Conservation (phyloP, 2,888 invertebrate species). For the Temnothorax ravouxi region DNA sequence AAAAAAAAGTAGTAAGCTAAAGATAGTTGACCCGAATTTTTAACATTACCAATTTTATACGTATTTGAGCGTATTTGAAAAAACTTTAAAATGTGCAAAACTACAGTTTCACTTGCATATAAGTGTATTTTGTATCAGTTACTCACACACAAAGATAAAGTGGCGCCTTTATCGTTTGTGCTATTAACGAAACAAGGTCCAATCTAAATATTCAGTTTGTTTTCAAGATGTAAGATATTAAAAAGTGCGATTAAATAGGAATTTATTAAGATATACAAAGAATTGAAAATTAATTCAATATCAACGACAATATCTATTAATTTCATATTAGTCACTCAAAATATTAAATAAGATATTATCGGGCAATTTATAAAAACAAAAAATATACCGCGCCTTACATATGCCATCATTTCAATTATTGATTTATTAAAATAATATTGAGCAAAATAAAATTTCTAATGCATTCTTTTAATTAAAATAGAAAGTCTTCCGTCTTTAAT, state of each 20-base stretch:
- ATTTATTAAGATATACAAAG: background rate
- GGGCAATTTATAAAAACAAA: background rate
- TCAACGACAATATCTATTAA: background rate
- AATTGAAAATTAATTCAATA: background rate
- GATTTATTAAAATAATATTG: background rate
- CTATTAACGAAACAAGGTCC: background rate
- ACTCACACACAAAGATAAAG: background rate
- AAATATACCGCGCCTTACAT: background rate
- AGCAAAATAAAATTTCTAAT: background rate
- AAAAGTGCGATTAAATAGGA: background rate
- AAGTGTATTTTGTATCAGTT: background rate
- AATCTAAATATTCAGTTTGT: background rate
- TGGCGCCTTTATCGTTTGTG: background rate
- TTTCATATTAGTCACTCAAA: background rate
- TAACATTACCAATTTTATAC: background rate
- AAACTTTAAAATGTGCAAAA: background rate
- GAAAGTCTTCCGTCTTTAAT: background rate
- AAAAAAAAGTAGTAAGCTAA: conserved; percentile 4
- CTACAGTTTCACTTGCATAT: background rate
- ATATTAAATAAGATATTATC: background rate
- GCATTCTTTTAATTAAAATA: background rate
- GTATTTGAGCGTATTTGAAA: background rate
- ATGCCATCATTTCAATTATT: background rate
- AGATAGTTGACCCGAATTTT: background rate
- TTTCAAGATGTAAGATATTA: background rate